Evolutionary conservation across 1,140 invertebrate species (phyloP).

Genomic region (Adelges cooleyi): DNA sequence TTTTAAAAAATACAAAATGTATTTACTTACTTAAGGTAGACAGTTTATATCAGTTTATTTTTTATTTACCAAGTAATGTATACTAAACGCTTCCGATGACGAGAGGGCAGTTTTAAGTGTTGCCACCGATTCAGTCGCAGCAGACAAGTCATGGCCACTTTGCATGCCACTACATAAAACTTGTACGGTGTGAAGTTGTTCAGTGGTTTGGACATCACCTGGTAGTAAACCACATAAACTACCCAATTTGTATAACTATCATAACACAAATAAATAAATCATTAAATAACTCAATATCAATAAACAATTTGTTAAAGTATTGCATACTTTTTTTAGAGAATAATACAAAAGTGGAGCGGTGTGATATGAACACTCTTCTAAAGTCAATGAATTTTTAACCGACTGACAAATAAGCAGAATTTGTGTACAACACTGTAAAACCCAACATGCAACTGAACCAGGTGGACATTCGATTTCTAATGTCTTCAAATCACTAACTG

Average conservation of each 20-base stretch:
- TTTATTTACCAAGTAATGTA: conserved; percentile 64
- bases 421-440: conserved; percentile 82
- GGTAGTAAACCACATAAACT: conserved; percentile 86
- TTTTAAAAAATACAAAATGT: conserved; percentile 8
- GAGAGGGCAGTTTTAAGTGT: conserved; percentile 82
- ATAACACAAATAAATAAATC: conserved; percentile 32
- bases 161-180: conserved; percentile 81
- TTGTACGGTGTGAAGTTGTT: conserved; percentile 80
- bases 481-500: conserved; percentile 64
- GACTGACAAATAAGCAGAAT: conserved; percentile 66
- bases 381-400: conserved; percentile 51
- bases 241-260: conserved; percentile 68
- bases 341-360: conserved; percentile 85
- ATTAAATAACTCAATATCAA: background rate
- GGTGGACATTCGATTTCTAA: conserved; percentile 63
- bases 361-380: conserved; percentile 69
- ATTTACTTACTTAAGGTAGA: background rate
- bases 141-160: conserved; percentile 45
- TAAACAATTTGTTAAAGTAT: too few species aligned
- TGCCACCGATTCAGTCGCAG: conserved; percentile 58
- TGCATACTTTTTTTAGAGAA: conserved; percentile 85
- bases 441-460: conserved; percentile 84
- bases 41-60: background rate
- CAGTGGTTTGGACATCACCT: conserved; percentile 63
- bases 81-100: conserved; percentile 77